Percentiles rank a stretch among this genome's conserved stretches.
phyloP scores from a whole-genome alignment of 2,797 vertebrate species.

The Pipistrellus kuhlii region DNA sequence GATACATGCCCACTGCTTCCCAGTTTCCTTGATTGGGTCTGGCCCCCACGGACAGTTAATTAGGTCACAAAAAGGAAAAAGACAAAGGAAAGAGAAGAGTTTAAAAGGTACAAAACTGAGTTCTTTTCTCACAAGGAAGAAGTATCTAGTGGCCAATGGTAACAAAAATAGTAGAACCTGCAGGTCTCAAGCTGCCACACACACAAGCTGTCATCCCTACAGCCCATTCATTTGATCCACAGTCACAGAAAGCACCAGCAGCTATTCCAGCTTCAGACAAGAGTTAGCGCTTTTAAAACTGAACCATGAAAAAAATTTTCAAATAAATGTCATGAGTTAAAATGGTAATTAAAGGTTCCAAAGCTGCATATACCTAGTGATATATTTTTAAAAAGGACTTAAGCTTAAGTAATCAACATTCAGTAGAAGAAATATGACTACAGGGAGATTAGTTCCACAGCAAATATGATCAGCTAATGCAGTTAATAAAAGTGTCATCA shows the following conservation, averaged over 20 bases:
- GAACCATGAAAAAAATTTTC: not conserved
- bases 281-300: not conserved
- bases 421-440: not conserved
- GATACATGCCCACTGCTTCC: not conserved
- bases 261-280: not conserved
- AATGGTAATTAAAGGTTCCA: not conserved
- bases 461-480: conserved; percentile 25
- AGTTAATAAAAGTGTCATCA: conserved; percentile 15
- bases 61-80: not conserved
- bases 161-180: fast-evolving
- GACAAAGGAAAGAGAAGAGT: not conserved
- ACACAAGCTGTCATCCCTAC: not conserved
- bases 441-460: not conserved
- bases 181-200: not conserved
- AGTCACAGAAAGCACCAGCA: not conserved
- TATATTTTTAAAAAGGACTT: conserved; percentile 47
- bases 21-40: not conserved
- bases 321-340: conserved; percentile 14
- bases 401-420: conserved; percentile 23
- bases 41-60: not conserved
- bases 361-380: conserved; percentile 7
- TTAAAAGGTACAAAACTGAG: not conserved
- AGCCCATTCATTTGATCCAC: not conserved
- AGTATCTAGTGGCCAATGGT: not conserved
- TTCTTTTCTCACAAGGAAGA: not conserved